Base-by-base conservation (phyloP, 2,888 invertebrate genomes). In the Acleris holmiana region DNA sequence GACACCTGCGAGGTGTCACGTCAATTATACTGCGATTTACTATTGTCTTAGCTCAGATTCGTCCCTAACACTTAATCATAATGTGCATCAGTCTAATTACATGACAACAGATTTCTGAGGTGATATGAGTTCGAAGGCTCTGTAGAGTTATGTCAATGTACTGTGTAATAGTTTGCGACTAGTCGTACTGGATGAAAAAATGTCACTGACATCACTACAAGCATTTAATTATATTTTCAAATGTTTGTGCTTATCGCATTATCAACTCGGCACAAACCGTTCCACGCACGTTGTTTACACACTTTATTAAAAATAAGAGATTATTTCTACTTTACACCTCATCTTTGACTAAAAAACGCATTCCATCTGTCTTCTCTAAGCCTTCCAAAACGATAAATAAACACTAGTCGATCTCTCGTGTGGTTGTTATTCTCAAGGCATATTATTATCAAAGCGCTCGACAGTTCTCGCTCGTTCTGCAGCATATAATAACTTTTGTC, bases 371-470 rank as follows among this genome's bases (percentile, higher is more conserved):
- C 89, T 90, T 85, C 85, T 84, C 82, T 85, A 86, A 89, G 88
- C 86, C 89, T 82, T 89, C 88, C 85, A 89, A 90, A 91, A 89
- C 88, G 89, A 90, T 90, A 90, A 91, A 90, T 90, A 91, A 91
- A 91, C 91, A 91, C 89, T 88, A 88, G 84, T 76, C 82, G 78
- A 78, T 78, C 79, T 84, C 88, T 86, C 78, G 80, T 84, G 75
- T 83, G 78, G 79, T n/a, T 85, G 84, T 77, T 80, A 80, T 79
- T 79, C 76, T 79, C 70, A 69, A 64, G 66, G 76, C 70, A 64
- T 64, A 53, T 68, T 85, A 89, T 85, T 83, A 70, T 77, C 67
- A 68, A 73, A 76, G 60, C 76, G 68, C 61, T 78, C 85, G 84
- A 76, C 76, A 81, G 73, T 55, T 70, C 58, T 77, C 55, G 68